Evolutionary conservation across 2,113 vertebrate genomes (phyloP).

Genomic region (human): GRCh38 chr18:68123001-68123500

Average conservation of each 20-base stretch:
- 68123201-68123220: background rate
- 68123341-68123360: background rate
- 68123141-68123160: background rate
- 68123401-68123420: background rate
- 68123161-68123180: background rate
- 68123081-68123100: background rate
- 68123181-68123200: background rate
- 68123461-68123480: background rate
- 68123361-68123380: background rate
- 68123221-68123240: constrained; percentile 18
- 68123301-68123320: constrained; percentile 14
- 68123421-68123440: background rate
- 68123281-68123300: constrained; percentile 17
- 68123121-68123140: background rate
- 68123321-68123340: background rate
- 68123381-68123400: background rate
- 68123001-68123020: background rate
- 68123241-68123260: constrained; percentile 12
- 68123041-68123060: background rate
- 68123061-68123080: background rate
- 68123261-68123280: constrained; percentile 32
- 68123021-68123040: background rate
- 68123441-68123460: background rate
- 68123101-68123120: background rate
- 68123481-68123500: background rate